phyloP scores from a whole-genome alignment of 2,113 vertebrate genomes.

The Chaetops frenatus region DNA sequence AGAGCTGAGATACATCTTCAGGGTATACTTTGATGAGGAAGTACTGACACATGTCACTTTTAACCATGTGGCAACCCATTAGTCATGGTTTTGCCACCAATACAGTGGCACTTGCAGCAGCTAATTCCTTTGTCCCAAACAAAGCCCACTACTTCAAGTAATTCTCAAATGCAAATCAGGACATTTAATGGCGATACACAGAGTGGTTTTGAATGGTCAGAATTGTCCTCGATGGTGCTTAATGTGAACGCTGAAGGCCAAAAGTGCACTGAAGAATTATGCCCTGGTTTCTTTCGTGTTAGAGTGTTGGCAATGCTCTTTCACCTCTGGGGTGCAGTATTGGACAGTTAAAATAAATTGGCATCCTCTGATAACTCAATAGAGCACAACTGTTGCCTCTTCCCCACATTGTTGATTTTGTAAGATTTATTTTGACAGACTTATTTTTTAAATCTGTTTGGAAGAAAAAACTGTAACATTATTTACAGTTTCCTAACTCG shows the following conservation, averaged over 20 bases:
- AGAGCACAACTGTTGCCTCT: neutral
- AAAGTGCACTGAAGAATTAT: neutral
- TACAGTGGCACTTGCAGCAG: neutral
- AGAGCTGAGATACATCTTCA: neutral
- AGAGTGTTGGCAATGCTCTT: neutral
- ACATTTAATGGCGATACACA: neutral
- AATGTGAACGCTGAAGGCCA: neutral
- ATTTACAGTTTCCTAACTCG: neutral
- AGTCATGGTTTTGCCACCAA: neutral
- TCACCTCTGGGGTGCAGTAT: conserved; percentile 4
- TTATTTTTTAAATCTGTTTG: neutral
- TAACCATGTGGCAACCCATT: neutral
- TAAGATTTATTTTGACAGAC: neutral
- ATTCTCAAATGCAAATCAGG: neutral
- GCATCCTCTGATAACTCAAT: neutral
- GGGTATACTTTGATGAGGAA: neutral
- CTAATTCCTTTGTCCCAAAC: neutral
- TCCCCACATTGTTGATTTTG: neutral
- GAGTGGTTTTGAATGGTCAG: neutral
- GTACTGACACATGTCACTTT: neutral
- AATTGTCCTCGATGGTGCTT: neutral
- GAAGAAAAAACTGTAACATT: neutral
- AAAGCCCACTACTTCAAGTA: neutral
- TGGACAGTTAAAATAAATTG: neutral
- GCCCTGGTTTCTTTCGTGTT: neutral